These are phyloP conservation scores for Anticlea derivata DNA, from an alignment of 2,888 invertebrate species.

Conservation along the genomic window DNA sequence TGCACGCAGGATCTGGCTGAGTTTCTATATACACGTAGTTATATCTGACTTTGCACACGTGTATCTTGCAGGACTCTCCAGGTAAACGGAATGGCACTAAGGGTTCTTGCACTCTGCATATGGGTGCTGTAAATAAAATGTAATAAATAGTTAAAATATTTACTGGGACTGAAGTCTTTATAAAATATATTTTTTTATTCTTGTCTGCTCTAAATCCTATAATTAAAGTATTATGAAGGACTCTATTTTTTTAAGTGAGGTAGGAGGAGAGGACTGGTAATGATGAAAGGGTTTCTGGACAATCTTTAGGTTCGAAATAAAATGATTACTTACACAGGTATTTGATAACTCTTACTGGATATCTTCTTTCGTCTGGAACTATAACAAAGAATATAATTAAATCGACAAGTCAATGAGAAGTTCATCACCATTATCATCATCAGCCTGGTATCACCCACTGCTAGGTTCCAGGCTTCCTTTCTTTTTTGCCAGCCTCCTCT, in stretches of 20 bases:
- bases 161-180: too few relatives aligned
- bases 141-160: neutral
- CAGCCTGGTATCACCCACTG: too few relatives aligned
- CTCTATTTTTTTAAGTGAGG: too few relatives aligned
- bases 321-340: conserved; percentile 64
- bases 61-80: conserved; percentile 50
- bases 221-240: too few relatives aligned
- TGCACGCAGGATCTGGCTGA: conserved; percentile 18
- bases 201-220: too few relatives aligned
- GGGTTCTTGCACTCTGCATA: conserved; percentile 55
- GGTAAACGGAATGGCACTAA: conserved; percentile 55
- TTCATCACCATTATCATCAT: too few relatives aligned
- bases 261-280: too few relatives aligned
- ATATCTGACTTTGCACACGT: conserved; percentile 62
- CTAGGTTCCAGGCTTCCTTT: too few relatives aligned
- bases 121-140: conserved; percentile 49
- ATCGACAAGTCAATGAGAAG: neutral
- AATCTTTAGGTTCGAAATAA: too few relatives aligned
- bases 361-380: conserved; percentile 54
- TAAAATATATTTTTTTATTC: too few relatives aligned
- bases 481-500: too few relatives aligned
- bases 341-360: conserved; percentile 59
- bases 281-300: too few relatives aligned
- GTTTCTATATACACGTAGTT: conserved; percentile 67
- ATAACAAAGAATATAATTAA: conserved; percentile 12